These are phyloP conservation scores for Ascidia mentula DNA, from an alignment of 23 tunicate genomes.

Conservation along the genomic window DNA sequence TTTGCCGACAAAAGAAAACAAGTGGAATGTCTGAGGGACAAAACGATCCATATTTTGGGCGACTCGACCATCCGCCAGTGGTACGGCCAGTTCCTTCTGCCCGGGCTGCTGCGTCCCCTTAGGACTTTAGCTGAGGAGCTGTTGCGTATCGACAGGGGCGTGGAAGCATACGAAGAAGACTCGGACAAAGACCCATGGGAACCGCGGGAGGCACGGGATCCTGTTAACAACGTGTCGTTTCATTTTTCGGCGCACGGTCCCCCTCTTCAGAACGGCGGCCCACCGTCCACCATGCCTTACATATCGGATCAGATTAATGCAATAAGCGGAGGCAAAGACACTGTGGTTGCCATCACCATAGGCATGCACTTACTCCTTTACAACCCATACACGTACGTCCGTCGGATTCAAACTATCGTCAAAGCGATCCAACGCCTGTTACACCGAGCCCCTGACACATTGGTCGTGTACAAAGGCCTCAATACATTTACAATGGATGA, in stretches of 20 bases:
- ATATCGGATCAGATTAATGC: conserved; percentile 51
- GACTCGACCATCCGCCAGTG: conserved; percentile 74
- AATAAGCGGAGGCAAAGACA: conserved; percentile 51
- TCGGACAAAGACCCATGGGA: conserved; percentile 25
- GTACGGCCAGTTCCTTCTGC: conserved; percentile 31
- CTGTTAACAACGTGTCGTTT: conserved; percentile 20
- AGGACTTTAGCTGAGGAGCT: not conserved
- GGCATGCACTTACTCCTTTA: conserved; percentile 55
- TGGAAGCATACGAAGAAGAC: conserved; percentile 14
- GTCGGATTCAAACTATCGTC: conserved; percentile 36
- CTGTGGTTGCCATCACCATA: conserved; percentile 54
- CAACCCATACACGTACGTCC: conserved; percentile 40
- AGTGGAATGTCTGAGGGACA: conserved; percentile 28
- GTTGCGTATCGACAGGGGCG: not conserved
- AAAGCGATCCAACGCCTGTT: conserved; percentile 32
- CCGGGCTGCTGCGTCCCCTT: not conserved
- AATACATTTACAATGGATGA: conserved; percentile 50
- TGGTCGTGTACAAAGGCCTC: conserved; percentile 54
- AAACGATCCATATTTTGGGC: conserved; percentile 32
- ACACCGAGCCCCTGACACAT: conserved; percentile 40
- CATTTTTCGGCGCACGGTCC: conserved; percentile 72
- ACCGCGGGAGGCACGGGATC: conserved; percentile 32
- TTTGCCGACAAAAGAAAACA: not conserved
- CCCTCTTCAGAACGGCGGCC: conserved; percentile 72
- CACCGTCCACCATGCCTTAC: conserved; percentile 48